phyloP scores from a whole-genome alignment of 1,140 invertebrate genomes.

The Sycophaga agraensis region DNA sequence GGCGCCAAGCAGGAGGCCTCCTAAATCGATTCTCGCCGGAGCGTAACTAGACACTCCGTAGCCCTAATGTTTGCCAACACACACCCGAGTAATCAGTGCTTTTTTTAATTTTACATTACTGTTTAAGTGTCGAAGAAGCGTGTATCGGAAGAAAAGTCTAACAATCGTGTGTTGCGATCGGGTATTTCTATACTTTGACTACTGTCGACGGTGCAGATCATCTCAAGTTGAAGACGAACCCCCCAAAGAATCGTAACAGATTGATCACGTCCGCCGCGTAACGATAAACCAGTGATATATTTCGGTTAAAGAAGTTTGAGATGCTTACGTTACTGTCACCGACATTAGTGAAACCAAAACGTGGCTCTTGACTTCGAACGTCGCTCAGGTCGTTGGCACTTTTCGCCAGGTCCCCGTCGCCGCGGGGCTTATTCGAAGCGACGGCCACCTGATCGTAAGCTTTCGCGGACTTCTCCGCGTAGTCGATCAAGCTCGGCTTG shows the following conservation, averaged over 20 bases:
- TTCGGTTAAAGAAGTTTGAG: conserved; percentile 14
- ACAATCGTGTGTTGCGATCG: too few species aligned
- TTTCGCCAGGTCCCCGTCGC: not conserved
- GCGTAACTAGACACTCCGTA: conserved; percentile 63
- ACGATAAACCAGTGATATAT: not conserved
- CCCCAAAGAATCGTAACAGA: not conserved
- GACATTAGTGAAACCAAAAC: conserved; percentile 52
- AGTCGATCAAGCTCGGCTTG: conserved; percentile 50
- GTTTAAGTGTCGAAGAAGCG: too few species aligned
- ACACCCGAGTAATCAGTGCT: conserved; percentile 8
- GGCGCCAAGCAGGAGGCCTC: conserved; percentile 76
- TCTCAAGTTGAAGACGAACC: too few species aligned
- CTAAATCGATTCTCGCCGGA: conserved; percentile 77
- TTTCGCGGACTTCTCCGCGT: conserved; percentile 44
- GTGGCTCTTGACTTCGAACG: conserved; percentile 47
- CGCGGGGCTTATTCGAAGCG: conserved; percentile 35
- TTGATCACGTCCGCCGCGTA: not conserved
- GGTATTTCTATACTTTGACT: too few species aligned
- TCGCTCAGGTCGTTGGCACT: conserved; percentile 37
- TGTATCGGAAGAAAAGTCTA: too few species aligned
- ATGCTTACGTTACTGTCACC: conserved; percentile 31
- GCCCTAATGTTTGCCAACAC: conserved; percentile 38
- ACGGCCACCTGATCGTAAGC: conserved; percentile 48
- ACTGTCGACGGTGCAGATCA: too few species aligned
- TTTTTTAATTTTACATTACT: too few species aligned